A percentile compares a stretch with the other conserved stretches of the same genome.
These are phyloP conservation scores for Heliocidaris tuberculata DNA, from an alignment of 35 echinoderm and acorn worm genomes.

Conservation along the genomic window DNA sequence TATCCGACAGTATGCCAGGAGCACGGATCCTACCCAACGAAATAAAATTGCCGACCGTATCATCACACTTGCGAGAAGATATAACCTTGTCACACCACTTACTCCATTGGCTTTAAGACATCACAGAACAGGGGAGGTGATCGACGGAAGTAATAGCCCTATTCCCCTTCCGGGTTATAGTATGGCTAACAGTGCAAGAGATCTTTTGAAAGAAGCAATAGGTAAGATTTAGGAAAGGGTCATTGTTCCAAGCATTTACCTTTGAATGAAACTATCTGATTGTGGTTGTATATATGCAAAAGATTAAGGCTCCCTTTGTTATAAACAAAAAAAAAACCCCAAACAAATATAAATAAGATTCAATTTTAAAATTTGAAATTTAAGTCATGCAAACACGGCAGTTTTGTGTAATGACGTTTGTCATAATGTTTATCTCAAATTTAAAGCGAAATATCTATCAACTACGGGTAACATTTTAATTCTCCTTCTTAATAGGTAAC, in stretches of 20 bases:
- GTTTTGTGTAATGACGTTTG: neutral
- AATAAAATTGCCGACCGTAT: conserved; percentile 69
- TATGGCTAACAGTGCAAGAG: conserved; percentile 62
- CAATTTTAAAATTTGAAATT: neutral
- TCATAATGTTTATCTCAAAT: neutral
- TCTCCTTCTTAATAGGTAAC: neutral
- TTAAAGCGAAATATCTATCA: neutral
- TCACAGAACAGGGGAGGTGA: conserved; percentile 43
- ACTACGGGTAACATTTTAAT: neutral
- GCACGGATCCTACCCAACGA: conserved; percentile 52
- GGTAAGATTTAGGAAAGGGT: conserved; percentile 15
- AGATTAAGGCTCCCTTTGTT: neutral
- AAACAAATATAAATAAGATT: too few relatives aligned
- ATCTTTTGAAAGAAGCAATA: conserved; percentile 49
- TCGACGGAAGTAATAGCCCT: conserved; percentile 33
- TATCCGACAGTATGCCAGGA: conserved; percentile 73
- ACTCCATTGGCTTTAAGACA: conserved; percentile 75
- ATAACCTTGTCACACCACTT: conserved; percentile 84
- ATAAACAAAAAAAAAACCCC: too few relatives aligned
- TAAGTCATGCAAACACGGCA: neutral
- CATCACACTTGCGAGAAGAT: conserved; percentile 44
- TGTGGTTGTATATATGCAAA: neutral
- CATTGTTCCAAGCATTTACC: neutral
- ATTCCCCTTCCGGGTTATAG: conserved; percentile 67
- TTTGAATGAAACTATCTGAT: neutral